These are phyloP conservation scores for Noturus placidus DNA, from an alignment of 2,113 vertebrate genomes.

Conservation along the genomic window DNA sequence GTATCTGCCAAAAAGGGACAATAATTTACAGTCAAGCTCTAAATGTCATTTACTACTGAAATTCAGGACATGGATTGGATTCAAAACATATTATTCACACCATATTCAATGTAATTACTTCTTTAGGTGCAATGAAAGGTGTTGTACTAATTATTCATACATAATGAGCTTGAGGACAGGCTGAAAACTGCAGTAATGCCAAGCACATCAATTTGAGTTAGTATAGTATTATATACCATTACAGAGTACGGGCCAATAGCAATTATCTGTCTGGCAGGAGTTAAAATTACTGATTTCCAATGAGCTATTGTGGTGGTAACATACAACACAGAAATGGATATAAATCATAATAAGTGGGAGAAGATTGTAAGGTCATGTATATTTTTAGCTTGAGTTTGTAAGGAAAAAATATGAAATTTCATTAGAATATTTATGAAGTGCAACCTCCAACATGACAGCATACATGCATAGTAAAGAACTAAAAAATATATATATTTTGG, in stretches of 20 bases:
- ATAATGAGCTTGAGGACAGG: slow-evolving; percentile 23
- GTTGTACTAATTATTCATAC: slow-evolving; percentile 9
- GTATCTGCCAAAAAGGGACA: not conserved
- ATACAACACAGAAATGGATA: not conserved
- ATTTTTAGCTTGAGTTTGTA: not conserved
- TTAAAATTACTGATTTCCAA: not conserved
- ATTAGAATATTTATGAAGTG: not conserved
- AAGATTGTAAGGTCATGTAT: slow-evolving; percentile 4
- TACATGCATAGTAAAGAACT: not conserved
- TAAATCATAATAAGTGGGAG: not conserved
- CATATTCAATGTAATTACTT: slow-evolving; percentile 10
- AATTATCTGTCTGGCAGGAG: not conserved
- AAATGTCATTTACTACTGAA: slow-evolving; percentile 41
- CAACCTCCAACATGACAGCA: not conserved
- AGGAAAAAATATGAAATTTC: not conserved
- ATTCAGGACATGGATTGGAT: slow-evolving; percentile 34
- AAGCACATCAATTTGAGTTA: not conserved
- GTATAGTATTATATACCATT: not conserved
- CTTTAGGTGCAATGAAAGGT: not conserved
- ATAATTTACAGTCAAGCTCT: slow-evolving; percentile 17
- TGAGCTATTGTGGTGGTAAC: not conserved
- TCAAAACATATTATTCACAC: not conserved
- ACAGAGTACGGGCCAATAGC: not conserved
- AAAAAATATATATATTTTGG: not conserved
- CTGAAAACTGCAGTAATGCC: not conserved